A percentile compares a stretch with the other conserved stretches of the same genome.
Evolutionary conservation across 2,113 vertebrate genomes (phyloP).

Genomic region (Thamnaconus septentrionalis): DNA sequence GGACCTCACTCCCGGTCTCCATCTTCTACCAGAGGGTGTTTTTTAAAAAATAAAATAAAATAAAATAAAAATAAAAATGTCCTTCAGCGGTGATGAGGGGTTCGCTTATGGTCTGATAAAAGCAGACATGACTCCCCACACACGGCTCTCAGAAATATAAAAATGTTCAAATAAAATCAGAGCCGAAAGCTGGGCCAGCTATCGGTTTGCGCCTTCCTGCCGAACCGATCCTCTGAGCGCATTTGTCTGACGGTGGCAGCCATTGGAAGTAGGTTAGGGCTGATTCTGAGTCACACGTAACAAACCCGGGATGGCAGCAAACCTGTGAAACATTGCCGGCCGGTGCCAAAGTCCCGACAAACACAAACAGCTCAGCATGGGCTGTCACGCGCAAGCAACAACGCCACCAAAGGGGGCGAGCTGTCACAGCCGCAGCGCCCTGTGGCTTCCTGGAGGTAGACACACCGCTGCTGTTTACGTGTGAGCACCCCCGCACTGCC

Average conservation of each 20-base stretch:
- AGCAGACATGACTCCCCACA: slow-evolving; percentile 3
- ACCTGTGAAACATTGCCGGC: not conserved
- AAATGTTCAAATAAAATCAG: not conserved
- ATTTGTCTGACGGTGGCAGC: not conserved
- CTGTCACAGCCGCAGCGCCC: not conserved
- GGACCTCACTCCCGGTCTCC: slow-evolving; percentile 61
- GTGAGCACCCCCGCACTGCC: not conserved
- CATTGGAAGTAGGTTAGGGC: slow-evolving; percentile 24
- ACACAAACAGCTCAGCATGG: not conserved
- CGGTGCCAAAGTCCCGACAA: not conserved
- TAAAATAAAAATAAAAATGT: not conserved
- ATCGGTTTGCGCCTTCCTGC: not conserved
- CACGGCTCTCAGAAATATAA: not conserved
- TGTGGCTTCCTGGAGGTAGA: not conserved
- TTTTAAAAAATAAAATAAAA: not conserved
- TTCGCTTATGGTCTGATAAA: slow-evolving; percentile 14
- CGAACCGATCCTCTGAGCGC: not conserved
- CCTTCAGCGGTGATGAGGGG: not conserved
- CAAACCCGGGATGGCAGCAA: not conserved
- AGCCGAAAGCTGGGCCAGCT: no score
- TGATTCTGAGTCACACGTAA: slow-evolving; percentile 14
- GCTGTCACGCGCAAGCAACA: no score
- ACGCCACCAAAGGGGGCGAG: not conserved
- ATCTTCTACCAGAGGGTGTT: slow-evolving; percentile 41
- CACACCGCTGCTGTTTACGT: not conserved